Evolutionary conservation across 2,113 vertebrate genomes (phyloP).

Genomic region (Myrmecobius fasciatus): DNA sequence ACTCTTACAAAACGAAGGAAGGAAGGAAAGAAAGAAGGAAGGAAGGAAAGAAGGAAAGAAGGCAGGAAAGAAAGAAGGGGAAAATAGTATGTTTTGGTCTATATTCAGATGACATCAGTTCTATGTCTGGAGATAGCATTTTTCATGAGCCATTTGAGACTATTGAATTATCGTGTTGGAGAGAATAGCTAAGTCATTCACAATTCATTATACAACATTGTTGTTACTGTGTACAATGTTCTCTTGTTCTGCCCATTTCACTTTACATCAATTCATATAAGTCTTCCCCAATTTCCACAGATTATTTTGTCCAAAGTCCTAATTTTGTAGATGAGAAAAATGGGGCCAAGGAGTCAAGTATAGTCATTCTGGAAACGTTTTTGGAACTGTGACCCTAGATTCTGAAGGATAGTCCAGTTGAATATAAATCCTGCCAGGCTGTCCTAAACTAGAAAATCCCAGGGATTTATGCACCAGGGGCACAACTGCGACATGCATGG

Average conservation of each 20-base stretch:
- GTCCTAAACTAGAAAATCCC: neutral
- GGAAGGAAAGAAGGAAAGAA: no score
- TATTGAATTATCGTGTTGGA: neutral
- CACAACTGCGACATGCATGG: neutral
- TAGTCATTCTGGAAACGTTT: neutral
- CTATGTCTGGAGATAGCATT: neutral
- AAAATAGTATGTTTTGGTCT: neutral
- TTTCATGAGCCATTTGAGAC: neutral
- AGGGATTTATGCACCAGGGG: neutral
- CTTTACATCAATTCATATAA: neutral
- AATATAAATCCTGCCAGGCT: neutral
- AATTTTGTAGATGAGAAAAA: neutral
- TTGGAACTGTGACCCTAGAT: neutral
- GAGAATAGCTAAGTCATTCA: neutral
- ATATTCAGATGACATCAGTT: neutral
- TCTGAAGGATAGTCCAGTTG: neutral
- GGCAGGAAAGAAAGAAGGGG: no score
- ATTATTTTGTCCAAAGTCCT: neutral
- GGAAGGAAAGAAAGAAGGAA: neutral
- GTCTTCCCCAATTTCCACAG: neutral
- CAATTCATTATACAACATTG: neutral
- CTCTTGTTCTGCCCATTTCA: neutral
- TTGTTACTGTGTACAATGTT: neutral
- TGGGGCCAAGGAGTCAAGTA: neutral
- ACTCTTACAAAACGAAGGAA: neutral